Conservation (phyloP, 1,140 invertebrate genomes). For the Eumaeus atala region DNA sequence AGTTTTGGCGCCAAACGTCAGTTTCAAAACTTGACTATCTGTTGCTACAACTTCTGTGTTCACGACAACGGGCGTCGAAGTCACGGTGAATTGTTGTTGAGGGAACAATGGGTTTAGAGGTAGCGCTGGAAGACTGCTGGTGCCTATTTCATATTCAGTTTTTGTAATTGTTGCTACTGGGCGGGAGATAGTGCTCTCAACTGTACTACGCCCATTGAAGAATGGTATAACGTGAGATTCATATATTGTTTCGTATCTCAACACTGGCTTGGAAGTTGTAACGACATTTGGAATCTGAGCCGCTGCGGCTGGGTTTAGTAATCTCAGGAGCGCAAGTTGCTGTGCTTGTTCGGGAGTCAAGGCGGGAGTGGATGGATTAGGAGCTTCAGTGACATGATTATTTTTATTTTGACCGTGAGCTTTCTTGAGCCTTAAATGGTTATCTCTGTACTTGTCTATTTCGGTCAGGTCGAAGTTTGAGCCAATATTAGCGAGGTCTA, state of each 20-base stretch:
- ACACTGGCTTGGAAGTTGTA: slow-evolving; percentile 83
- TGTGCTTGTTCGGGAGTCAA: slow-evolving; percentile 83
- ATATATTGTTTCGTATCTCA: slow-evolving; percentile 85
- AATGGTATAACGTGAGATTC: slow-evolving; percentile 88
- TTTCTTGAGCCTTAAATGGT: slow-evolving; percentile 76
- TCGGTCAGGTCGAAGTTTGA: slow-evolving; percentile 81
- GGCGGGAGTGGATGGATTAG: slow-evolving; percentile 62
- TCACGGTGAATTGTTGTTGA: slow-evolving; percentile 83
- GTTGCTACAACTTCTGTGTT: slow-evolving; percentile 87
- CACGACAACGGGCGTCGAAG: slow-evolving; percentile 86
- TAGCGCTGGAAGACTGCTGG: slow-evolving; percentile 79
- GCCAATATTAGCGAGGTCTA: slow-evolving; percentile 80
- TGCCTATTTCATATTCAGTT: slow-evolving; percentile 84
- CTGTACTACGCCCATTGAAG: slow-evolving; percentile 82
- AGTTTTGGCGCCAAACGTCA: slow-evolving; percentile 92
- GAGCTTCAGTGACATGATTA: slow-evolving; percentile 67
- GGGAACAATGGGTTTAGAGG: slow-evolving; percentile 73
- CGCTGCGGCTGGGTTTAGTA: slow-evolving; percentile 81
- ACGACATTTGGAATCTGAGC: slow-evolving; percentile 79
- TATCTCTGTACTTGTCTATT: slow-evolving; percentile 77
- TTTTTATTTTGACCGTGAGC: slow-evolving; percentile 73
- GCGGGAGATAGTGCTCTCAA: slow-evolving; percentile 84
- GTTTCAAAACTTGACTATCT: slow-evolving; percentile 86
- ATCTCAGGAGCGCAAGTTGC: slow-evolving; percentile 81
- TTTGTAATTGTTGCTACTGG: slow-evolving; percentile 83